Evolutionary conservation across 2,888 invertebrate species (phyloP).

Genomic region (Tortricodes alternella): DNA sequence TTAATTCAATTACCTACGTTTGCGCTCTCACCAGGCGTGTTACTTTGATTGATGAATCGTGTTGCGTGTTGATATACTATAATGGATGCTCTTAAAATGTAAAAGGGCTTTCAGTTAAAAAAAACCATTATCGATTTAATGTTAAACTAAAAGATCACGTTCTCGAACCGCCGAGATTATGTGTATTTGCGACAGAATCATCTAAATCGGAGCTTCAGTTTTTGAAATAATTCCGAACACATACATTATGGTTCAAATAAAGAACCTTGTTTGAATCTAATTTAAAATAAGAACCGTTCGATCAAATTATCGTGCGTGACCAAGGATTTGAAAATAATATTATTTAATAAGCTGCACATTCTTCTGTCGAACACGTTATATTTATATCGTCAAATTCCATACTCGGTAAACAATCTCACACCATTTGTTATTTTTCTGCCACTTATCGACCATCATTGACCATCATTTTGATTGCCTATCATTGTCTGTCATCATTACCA

Average conservation of each 20-base stretch:
- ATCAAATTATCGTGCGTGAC: too few species aligned
- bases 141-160: too few species aligned
- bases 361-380: not conserved
- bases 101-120: too few species aligned
- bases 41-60: conserved; percentile 14
- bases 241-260: too few species aligned
- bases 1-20: not conserved
- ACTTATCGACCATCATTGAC: not conserved
- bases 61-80: conserved; percentile 5
- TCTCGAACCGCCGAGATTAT: too few species aligned
- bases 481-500: not conserved
- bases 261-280: too few species aligned
- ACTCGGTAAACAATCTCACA: conserved; percentile 13
- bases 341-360: not conserved
- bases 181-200: too few species aligned
- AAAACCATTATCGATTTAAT: too few species aligned
- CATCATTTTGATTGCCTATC: not conserved
- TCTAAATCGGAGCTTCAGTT: too few species aligned
- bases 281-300: too few species aligned
- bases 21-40: not conserved
- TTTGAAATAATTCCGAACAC: too few species aligned
- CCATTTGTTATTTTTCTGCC: conserved; percentile 2
- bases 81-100: not conserved
- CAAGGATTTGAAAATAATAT: too few species aligned
- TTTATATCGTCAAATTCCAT: not conserved